Evolutionary conservation across 2,888 invertebrate genomes (phyloP).

Genomic region (Gastrophysa polygoni): DNA sequence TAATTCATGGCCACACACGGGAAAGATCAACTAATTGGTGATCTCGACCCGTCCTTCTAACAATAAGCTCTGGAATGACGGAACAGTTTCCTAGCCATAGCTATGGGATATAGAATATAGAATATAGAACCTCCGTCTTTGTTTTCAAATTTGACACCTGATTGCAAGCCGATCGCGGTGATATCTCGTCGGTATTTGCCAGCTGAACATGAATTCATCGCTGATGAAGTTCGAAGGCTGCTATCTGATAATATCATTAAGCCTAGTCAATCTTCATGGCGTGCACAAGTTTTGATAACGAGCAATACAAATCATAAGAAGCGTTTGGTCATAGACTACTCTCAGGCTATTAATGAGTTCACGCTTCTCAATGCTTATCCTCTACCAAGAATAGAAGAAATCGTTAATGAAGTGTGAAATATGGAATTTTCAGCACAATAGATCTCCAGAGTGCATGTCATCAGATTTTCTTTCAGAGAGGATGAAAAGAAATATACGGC

Average conservation of each 20-base stretch:
- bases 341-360: slow-evolving; percentile 36
- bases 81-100: too few species aligned
- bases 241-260: too few species aligned
- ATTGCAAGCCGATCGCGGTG: slow-evolving; percentile 13
- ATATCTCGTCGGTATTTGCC: slow-evolving; percentile 8
- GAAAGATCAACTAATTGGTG: too few species aligned
- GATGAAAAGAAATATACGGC: too few species aligned
- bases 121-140: neutral
- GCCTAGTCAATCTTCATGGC: too few species aligned
- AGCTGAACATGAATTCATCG: slow-evolving; percentile 11
- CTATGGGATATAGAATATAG: too few species aligned
- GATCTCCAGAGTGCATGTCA: too few species aligned
- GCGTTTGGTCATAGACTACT: slow-evolving; percentile 40
- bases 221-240: slow-evolving; percentile 1
- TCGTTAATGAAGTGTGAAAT: neutral
- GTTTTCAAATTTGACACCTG: slow-evolving; percentile 3
- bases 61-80: too few species aligned
- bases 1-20: too few species aligned
- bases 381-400: slow-evolving; percentile 29
- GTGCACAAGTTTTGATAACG: slow-evolving; percentile 35
- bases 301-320: slow-evolving; percentile 31
- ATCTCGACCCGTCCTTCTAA: too few species aligned
- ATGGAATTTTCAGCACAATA: neutral
- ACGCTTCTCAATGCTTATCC: slow-evolving; percentile 36
- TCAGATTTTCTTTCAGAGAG: too few species aligned